phyloP scores from a whole-genome alignment of 1,140 invertebrate species.

The fruit fly (Drosophila melanogaster) region Release_6_plus_ISO1_MT NT_033779.5:16060001-16060500 shows the following conservation, averaged over 20 bases:
- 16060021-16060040: no score
- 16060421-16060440: conserved; percentile 10
- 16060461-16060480: conserved; percentile 77
- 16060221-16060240: conserved; percentile 33
- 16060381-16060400: conserved; percentile 63
- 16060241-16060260: not conserved
- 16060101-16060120: conserved; percentile 3
- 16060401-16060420: conserved; percentile 12
- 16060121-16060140: conserved; percentile 69
- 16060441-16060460: conserved; percentile 72
- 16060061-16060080: not conserved
- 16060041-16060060: not conserved
- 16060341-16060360: conserved; percentile 54
- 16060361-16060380: conserved; percentile 68
- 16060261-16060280: conserved; percentile 68
- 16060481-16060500: conserved; percentile 32
- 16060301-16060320: conserved; percentile 74
- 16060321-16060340: conserved; percentile 69
- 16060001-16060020: no score
- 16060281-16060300: conserved; percentile 72
- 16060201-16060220: conserved; percentile 69
- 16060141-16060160: conserved; percentile 35
- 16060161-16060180: conserved; percentile 8
- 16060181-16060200: conserved; percentile 78
- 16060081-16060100: not conserved